phyloP scores from a whole-genome alignment of 2,113 vertebrate genomes.

The Phylloscopus trochilus region DNA sequence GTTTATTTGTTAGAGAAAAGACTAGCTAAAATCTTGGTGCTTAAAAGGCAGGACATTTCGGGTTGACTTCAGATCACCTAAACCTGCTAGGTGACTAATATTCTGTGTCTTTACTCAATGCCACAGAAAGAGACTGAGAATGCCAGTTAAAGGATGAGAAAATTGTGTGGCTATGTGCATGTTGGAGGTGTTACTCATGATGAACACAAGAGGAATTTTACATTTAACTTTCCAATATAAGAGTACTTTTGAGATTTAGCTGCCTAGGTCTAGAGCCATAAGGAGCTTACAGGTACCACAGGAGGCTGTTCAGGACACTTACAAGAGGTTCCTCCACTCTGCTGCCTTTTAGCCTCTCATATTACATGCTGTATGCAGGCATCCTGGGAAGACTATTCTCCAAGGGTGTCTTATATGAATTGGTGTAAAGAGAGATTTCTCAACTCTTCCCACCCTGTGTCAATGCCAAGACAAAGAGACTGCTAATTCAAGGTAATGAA shows the following conservation, averaged over 20 bases:
- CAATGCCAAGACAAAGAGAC: neutral
- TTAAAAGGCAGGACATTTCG: neutral
- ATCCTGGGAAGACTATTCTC: neutral
- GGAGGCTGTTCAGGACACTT: neutral
- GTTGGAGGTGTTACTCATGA: neutral
- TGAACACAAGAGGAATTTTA: neutral
- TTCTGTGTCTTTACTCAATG: neutral
- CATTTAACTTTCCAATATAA: neutral
- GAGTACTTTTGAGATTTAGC: neutral
- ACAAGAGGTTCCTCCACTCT: rapidly evolving
- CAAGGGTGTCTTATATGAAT: neutral
- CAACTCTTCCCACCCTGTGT: neutral
- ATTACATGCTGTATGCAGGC: neutral
- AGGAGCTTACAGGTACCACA: neutral
- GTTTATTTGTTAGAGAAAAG: neutral
- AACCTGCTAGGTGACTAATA: neutral
- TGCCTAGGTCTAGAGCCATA: neutral
- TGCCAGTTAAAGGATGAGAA: neutral
- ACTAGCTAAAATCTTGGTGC: neutral
- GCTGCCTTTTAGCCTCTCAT: neutral
- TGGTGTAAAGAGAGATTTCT: neutral
- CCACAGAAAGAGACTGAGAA: neutral
- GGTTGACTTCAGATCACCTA: neutral
- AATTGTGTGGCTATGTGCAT: no score
- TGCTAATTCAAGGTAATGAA: neutral